A percentile compares a stretch with the other conserved stretches of the same genome.
phyloP scores from a whole-genome alignment of 2,113 vertebrate species.

The Hippotragus niger region DNA sequence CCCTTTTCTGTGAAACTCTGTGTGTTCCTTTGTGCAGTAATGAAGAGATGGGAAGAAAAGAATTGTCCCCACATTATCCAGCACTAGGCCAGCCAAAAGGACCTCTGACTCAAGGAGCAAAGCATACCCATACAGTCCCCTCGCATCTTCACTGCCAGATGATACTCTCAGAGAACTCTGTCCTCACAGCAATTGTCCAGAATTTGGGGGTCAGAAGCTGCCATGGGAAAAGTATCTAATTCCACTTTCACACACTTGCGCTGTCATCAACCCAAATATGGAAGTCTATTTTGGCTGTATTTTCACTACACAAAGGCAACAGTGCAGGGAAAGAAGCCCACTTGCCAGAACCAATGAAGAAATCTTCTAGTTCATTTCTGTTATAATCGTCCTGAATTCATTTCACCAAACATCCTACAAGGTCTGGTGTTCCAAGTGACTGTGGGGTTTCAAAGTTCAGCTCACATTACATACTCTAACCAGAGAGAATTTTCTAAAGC shows the following conservation, averaged over 20 bases:
- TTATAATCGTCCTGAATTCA: neutral
- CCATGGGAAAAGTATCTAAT: slow-evolving; percentile 41
- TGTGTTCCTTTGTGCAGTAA: slow-evolving; percentile 41
- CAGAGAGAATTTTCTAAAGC: slow-evolving; percentile 19
- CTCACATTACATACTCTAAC: neutral
- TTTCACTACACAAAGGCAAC: slow-evolving; percentile 15
- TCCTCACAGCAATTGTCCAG: neutral
- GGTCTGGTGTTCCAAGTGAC: neutral
- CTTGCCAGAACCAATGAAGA: neutral
- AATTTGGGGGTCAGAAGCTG: slow-evolving; percentile 32
- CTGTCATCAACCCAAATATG: slow-evolving; percentile 4
- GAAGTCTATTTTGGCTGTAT: slow-evolving; percentile 11
- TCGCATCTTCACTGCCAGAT: neutral
- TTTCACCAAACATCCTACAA: neutral
- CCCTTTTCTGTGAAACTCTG: slow-evolving; percentile 59
- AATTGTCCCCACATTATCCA: neutral
- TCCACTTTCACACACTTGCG: slow-evolving; percentile 41
- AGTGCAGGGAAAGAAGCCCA: neutral
- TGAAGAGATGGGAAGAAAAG: slow-evolving; percentile 56
- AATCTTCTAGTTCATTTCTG: neutral
- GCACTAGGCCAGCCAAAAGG: neutral
- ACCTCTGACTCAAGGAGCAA: neutral
- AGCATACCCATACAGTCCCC: neutral
- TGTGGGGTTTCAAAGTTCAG: neutral
- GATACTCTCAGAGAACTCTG: slow-evolving; percentile 11